Evolutionary conservation across 37 sponge, comb jelly and placozoan genomes (phyloP).

Genomic region (Theonella swinhoei): DNA sequence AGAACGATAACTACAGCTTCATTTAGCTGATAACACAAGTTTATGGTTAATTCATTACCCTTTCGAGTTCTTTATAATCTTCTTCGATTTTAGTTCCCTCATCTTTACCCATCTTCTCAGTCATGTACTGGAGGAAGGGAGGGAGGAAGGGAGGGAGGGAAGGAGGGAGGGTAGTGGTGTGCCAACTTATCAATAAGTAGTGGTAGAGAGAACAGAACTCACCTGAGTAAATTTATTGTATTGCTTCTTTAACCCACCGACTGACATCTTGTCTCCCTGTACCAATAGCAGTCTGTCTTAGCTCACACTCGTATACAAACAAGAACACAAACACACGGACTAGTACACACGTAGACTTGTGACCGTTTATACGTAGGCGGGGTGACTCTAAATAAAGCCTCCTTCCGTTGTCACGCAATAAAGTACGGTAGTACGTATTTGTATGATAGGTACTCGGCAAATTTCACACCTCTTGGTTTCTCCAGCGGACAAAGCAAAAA

Average conservation of each 20-base stretch:
- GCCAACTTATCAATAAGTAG: not conserved
- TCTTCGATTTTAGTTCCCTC: conserved; percentile 86
- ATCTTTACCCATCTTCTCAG: conserved; percentile 92
- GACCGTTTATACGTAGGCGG: not conserved
- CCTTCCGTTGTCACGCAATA: no score
- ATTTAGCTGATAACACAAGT: no score
- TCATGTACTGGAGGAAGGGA: conserved; percentile 66
- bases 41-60: conserved; percentile 53
- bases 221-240: conserved; percentile 87
- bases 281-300: no score
- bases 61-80: conserved; percentile 86
- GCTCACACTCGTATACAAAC: no score
- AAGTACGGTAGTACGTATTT: no score
- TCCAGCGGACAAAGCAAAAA: no score
- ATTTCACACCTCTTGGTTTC: no score
- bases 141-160: not conserved
- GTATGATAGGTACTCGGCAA: no score
- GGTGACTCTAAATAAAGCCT: not conserved
- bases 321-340: no score
- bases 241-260: conserved; percentile 74
- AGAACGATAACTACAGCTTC: no score
- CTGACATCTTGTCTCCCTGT: conserved; percentile 57
- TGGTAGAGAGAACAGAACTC: not conserved
- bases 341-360: not conserved
- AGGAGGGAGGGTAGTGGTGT: not conserved